Conservation (phyloP, 2,797 vertebrate genomes). For the Manis pentadactyla region DNA sequence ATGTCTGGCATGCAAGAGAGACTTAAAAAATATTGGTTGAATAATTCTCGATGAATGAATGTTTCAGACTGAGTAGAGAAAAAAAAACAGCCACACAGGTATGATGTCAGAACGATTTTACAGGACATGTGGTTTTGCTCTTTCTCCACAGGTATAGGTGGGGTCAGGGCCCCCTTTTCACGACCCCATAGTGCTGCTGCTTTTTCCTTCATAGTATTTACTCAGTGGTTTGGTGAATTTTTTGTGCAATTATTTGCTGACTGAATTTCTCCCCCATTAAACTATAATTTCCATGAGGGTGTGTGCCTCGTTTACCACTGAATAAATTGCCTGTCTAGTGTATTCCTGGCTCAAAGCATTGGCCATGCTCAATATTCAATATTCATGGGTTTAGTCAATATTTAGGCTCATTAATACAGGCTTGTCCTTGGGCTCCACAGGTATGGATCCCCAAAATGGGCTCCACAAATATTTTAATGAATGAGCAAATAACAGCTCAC, state of each 20-base stretch:
- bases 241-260: not conserved
- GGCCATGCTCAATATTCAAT: not conserved
- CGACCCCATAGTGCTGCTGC: not conserved
- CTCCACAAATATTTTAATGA: not conserved
- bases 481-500: not conserved
- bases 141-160: not conserved
- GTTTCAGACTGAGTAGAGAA: not conserved
- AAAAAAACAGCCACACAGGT: not conserved
- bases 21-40: not conserved
- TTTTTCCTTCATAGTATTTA: not conserved
- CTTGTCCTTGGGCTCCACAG: not conserved
- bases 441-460: not conserved
- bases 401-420: not conserved
- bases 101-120: rapidly evolving
- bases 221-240: not conserved
- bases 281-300: not conserved
- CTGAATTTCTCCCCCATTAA: not conserved
- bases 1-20: not conserved
- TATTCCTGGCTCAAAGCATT: rapidly evolving
- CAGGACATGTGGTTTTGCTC: rapidly evolving
- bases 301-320: rapidly evolving
- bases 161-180: not conserved
- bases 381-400: not conserved
- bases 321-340: not conserved
- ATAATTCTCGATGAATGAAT: not conserved